Conservation (phyloP, 2,797 vertebrate species). For the Chloroceryle amazona region DNA sequence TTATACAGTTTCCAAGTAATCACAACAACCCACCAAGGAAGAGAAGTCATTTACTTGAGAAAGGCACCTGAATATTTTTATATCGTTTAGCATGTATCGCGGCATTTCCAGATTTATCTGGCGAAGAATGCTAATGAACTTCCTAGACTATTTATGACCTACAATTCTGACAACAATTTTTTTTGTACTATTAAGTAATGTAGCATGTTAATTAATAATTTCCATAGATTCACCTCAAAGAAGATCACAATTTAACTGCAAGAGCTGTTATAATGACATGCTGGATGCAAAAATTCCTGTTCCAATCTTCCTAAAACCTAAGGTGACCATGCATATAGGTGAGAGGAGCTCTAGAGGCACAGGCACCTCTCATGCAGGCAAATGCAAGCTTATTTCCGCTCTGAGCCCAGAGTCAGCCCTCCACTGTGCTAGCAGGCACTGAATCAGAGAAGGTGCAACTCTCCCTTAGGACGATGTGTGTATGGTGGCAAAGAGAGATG, state of each 20-base stretch:
- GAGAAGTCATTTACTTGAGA: slow-evolving; percentile 38
- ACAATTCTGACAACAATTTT: not conserved
- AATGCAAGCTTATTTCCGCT: not conserved
- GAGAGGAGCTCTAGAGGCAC: not conserved
- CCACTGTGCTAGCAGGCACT: not conserved
- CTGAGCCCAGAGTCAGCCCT: not conserved
- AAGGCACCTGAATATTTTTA: slow-evolving; percentile 23
- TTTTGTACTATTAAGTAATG: not conserved
- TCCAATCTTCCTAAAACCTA: not conserved
- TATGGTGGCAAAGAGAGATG: not conserved
- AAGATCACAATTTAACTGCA: not conserved
- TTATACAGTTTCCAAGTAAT: not conserved
- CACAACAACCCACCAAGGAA: slow-evolving; percentile 17
- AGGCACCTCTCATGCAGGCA: not conserved
- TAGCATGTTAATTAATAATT: not conserved
- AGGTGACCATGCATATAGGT: not conserved
- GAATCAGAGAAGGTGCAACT: not conserved
- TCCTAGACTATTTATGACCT: not conserved
- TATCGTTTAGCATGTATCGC: not conserved
- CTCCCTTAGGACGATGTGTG: not conserved
- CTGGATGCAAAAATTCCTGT: not conserved
- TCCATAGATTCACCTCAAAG: not conserved
- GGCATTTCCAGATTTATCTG: slow-evolving; percentile 4
- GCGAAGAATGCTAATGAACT: slow-evolving; percentile 32
- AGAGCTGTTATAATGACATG: not conserved